These are phyloP conservation scores for Xenentodon cancila DNA, from an alignment of 2,797 vertebrate genomes.

Conservation along the genomic window DNA sequence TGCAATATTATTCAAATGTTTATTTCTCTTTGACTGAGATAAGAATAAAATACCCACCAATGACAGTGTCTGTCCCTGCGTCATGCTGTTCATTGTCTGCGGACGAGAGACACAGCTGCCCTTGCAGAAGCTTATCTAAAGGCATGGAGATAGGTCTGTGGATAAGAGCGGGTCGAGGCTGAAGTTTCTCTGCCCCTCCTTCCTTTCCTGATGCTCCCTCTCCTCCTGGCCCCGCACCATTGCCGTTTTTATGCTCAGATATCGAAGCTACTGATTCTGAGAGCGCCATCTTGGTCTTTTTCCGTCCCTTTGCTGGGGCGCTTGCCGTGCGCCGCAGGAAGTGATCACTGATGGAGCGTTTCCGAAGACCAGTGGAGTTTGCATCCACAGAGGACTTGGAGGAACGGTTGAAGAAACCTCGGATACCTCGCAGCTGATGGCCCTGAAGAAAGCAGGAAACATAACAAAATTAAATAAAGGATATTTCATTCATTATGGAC, in stretches of 20 bases:
- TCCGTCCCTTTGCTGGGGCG: constrained; percentile 94
- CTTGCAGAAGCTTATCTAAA: constrained; percentile 88
- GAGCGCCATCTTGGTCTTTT: constrained; percentile 92
- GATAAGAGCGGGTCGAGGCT: constrained; percentile 77
- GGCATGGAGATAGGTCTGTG: constrained; percentile 93
- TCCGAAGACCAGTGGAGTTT: constrained; percentile 78
- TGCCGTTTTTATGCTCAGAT: constrained; percentile 67
- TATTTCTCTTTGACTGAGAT: constrained; percentile 2
- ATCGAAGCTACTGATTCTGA: constrained; percentile 81
- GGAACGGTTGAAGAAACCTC: constrained; percentile 91
- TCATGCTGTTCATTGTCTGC: constrained; percentile 74
- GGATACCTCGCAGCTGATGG: constrained; percentile 92
- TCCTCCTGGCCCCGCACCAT: constrained; percentile 49
- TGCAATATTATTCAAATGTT: constrained; percentile 17
- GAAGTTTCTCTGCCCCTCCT: constrained; percentile 70
- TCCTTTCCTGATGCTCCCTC: constrained; percentile 62
- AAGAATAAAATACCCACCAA: constrained; percentile 82
- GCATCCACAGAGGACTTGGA: constrained; percentile 87
- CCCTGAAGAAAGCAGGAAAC: constrained; percentile 73
- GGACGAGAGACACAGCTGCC: constrained; percentile 81
- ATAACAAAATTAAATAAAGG: constrained; percentile 5
- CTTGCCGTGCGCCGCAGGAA: constrained; percentile 95
- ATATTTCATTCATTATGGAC: not conserved
- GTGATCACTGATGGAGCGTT: constrained; percentile 91
- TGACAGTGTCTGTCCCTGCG: constrained; percentile 73